Base-by-base conservation (phyloP, 2,888 invertebrate species). In the Spodoptera littoralis region DNA sequence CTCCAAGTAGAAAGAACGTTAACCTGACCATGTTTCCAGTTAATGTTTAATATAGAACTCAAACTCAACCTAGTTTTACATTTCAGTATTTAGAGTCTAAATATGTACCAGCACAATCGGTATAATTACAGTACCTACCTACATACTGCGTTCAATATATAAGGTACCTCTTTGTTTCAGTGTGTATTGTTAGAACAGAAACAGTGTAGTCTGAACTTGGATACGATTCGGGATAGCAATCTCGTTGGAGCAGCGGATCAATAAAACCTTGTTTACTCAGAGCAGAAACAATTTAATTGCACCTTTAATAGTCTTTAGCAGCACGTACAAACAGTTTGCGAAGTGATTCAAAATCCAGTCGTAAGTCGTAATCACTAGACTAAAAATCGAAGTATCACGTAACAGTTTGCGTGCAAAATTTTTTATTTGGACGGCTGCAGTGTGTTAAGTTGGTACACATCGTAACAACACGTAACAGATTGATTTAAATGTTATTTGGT, bases 211-310 rank as follows among this genome's bases (percentile, higher is more conserved):
- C 4, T 52, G 49, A 60, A 68, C 27, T 11, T 18, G 13, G 42
- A 1, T 11, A 18, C 42, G n/a, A 51, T 8, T 24, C 24, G 47
- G 58, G 46, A 59, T 63, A 58, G 55, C 18, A 55, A 52, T 59
- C 48, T 46, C 13, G 45, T 13, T 18, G 24, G 44, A 1, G 27
- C 43, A 73, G 46, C 67, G 65, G 64, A 60, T 60, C 64, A 71
- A 71, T 76, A 75, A 75, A 78, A 78, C 53, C n/a, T 52, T 71
- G 62, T 67, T 75, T 65, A 60, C 47, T 60, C 60, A 61, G 49
- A 65, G 46, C 71, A 75, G 58, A 73, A 58, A 73, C 57, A 62
- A 72, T 70, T 78, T 67, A 56, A 76, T 72, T 78, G 60, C 68
- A 55, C 56, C 67, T 59, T n/a, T 59, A 67, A 63, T 65, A 53